Base-by-base conservation (phyloP, 2,888 invertebrate genomes). In the Bellardia bayeri region DNA sequence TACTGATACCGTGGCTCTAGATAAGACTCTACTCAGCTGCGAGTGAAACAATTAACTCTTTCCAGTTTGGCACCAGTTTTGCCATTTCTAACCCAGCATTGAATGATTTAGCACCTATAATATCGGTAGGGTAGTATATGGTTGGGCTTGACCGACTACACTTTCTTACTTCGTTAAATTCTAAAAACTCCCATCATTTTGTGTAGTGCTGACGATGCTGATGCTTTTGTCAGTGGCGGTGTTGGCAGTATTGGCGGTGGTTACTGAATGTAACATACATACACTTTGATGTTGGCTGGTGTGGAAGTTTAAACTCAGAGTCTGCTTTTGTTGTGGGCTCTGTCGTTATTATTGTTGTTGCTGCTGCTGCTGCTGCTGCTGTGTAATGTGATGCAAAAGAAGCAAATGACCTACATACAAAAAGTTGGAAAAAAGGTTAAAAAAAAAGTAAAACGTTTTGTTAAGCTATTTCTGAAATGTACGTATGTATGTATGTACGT, bases 211-310 rank as follows among this genome's bases (percentile, higher is more conserved):
- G n/a, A 14, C 3, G n/a, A 51, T n/a, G 51, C n/a, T 42, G 64
- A 40, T 49, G 45, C 4, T 30, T 5, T 7, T 45, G n/a, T 7
- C 9, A n/a, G 6, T 45, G 9, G 42, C 5, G 13, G 40, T 2
- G 37, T n/a, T 64, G 11, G 3, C 33, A 14, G 14, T 64, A 9
- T n/a, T 16, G 33, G 45, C 11, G 45, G 45, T 45, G 45, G n/a
- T 13, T 66, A 11, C 11, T 66, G 9, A 45, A 45, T 2, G 8
- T 49, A 61, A 23, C 40, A 23, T 76, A 23, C 40, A 23, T 76
- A 64, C 51, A 64, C 64, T 54, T 76, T 76, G 64, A 76, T 54
- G 64, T 76, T 64, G 40, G 16, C 51, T 76, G 64, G 75, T 37
- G 72, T 56, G 51, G 14, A 14, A 30, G 14, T 49, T 71, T n/a